Conservation (phyloP, 2,113 vertebrate species). For the Mesocricetus auratus region DNA sequence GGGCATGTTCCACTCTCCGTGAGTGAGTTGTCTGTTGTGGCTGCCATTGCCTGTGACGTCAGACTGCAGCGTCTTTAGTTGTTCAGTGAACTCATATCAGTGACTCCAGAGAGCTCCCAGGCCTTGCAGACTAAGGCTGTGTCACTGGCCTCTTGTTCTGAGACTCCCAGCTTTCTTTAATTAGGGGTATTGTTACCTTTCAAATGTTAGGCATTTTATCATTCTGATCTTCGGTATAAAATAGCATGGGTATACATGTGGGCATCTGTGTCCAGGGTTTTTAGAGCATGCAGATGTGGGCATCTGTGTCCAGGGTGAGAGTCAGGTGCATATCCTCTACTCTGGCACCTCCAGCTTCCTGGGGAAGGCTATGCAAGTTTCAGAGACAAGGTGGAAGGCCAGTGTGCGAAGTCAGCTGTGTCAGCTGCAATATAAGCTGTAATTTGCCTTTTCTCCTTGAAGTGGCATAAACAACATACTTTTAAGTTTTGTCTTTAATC, state of each 20-base stretch:
- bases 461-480: neutral
- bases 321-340: neutral
- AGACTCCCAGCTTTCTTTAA: neutral
- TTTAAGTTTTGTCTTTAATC: neutral
- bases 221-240: neutral
- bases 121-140: neutral
- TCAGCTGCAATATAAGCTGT: neutral
- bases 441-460: neutral
- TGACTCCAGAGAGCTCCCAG: neutral
- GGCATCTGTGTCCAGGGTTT: neutral
- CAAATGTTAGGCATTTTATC: neutral
- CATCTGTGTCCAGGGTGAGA: neutral
- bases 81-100: neutral
- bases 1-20: neutral
- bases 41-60: neutral
- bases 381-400: neutral
- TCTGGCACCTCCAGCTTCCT: too few species aligned
- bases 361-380: neutral
- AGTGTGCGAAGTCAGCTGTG: neutral
- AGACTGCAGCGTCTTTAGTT: neutral
- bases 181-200: neutral
- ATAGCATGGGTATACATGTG: neutral
- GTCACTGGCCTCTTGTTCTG: neutral
- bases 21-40: neutral
- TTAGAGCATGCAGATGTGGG: neutral